Conservation (phyloP, 2,888 invertebrate genomes). For the Macrophya alboannulata region DNA sequence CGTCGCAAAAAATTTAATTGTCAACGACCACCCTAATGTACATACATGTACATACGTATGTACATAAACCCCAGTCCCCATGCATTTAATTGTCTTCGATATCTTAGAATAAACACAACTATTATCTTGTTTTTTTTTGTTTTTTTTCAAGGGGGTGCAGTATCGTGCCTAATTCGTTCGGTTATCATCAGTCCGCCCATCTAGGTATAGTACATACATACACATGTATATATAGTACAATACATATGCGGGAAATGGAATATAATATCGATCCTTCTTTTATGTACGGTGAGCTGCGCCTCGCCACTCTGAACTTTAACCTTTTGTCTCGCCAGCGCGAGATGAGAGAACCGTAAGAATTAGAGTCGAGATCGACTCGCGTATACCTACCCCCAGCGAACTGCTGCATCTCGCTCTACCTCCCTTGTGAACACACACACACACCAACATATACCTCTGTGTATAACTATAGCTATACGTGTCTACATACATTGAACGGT, state of each 20-base stretch:
- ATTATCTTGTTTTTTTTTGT: too few species aligned
- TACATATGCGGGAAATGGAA: conserved; percentile 1
- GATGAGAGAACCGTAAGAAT: conserved; percentile 45
- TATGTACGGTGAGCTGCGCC: neutral
- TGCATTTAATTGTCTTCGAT: too few species aligned
- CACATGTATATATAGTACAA: neutral
- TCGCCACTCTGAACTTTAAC: conserved; percentile 38
- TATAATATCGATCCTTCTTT: conserved; percentile 1
- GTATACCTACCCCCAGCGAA: conserved; percentile 24
- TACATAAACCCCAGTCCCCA: too few species aligned
- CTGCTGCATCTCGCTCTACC: conserved; percentile 9
- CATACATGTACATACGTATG: neutral
- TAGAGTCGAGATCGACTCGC: conserved; percentile 17
- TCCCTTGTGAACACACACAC: neutral
- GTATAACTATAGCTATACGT: too few species aligned
- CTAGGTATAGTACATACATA: neutral
- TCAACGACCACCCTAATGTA: too few species aligned
- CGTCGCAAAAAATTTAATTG: too few species aligned
- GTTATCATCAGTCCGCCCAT: neutral
- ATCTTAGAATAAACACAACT: too few species aligned
- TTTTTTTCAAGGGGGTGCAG: neutral
- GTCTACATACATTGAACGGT: conserved; percentile 35
- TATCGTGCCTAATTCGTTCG: neutral
- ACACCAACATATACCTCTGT: too few species aligned
- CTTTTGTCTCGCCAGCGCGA: conserved; percentile 28